Evolutionary conservation across 1,140 invertebrate species (phyloP).

Genomic region (Druon quercuslanigerum): DNA sequence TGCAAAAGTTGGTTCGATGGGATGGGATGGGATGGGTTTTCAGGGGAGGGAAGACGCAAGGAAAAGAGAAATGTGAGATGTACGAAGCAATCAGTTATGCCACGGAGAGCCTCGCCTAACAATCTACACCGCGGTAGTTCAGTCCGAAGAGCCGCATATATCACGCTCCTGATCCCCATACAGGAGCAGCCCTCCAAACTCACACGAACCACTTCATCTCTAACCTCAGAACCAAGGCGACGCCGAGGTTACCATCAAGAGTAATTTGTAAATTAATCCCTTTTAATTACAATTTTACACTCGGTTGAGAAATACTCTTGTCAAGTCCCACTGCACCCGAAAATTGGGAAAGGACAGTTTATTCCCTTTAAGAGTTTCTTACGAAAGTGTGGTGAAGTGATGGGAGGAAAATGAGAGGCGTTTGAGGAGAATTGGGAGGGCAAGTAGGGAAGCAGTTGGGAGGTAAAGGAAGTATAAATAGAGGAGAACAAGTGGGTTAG

Average conservation of each 20-base stretch:
- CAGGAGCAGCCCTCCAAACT: slow-evolving; percentile 10
- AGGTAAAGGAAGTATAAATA: no score
- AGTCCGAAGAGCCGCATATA: slow-evolving; percentile 38
- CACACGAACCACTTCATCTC: slow-evolving; percentile 8
- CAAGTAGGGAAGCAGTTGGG: no score
- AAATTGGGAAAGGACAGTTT: no score
- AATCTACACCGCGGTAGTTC: slow-evolving; percentile 39
- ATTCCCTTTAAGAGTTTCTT: no score
- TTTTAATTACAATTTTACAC: background rate
- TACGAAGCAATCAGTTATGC: slow-evolving; percentile 50
- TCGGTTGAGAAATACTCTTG: background rate
- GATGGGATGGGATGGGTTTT: slow-evolving; percentile 39
- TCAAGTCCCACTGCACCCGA: no score
- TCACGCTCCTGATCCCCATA: slow-evolving; percentile 38
- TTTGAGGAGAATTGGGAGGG: no score
- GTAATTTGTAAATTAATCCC: slow-evolving; percentile 15
- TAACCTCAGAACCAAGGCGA: background rate
- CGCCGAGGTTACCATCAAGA: background rate
- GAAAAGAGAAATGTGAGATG: slow-evolving; percentile 47
- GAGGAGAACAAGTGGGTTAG: no score
- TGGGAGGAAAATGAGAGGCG: no score
- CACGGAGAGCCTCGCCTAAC: slow-evolving; percentile 36
- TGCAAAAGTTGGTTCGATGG: background rate
- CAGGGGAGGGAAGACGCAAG: slow-evolving; percentile 37
- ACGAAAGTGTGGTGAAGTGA: no score